These are phyloP conservation scores for Apteryx mantelli DNA, from an alignment of 2,113 vertebrate genomes.

Conservation along the genomic window DNA sequence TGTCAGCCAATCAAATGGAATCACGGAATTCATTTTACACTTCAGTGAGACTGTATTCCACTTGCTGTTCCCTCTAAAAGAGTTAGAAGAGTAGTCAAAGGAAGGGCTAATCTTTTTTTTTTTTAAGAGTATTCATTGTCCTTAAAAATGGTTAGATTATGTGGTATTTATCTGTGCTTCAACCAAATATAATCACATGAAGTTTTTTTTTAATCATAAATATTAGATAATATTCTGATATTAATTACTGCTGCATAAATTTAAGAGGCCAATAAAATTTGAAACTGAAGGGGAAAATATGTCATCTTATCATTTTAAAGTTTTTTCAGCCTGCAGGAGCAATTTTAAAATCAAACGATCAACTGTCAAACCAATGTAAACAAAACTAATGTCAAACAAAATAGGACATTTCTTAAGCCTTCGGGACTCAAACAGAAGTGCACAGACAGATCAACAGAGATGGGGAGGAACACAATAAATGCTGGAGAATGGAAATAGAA, in stretches of 20 bases:
- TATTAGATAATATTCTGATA: not conserved
- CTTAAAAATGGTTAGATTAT: not conserved
- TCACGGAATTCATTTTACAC: not conserved
- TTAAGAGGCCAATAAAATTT: not conserved
- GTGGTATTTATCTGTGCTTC: not conserved
- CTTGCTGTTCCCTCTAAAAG: not conserved
- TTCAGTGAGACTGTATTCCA: not conserved
- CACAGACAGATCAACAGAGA: not conserved
- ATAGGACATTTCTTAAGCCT: not conserved
- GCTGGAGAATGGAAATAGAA: not conserved
- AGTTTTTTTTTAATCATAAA: not conserved
- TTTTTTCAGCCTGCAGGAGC: not conserved
- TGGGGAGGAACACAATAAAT: not conserved
- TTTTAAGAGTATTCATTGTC: not conserved
- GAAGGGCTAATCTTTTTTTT: not conserved
- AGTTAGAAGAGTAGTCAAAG: not conserved
- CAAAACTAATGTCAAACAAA: not conserved
- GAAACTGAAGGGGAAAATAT: not conserved
- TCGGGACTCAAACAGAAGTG: not conserved
- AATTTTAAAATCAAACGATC: not conserved
- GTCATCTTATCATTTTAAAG: not conserved
- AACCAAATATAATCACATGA: not conserved
- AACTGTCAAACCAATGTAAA: not conserved
- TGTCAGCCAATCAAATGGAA: not conserved
- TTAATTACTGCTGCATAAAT: not conserved